Percentiles rank a stretch among this genome's conserved stretches.
These are phyloP conservation scores for Sardinella longiceps DNA, from an alignment of 2,797 vertebrate genomes.

Conservation along the genomic window DNA sequence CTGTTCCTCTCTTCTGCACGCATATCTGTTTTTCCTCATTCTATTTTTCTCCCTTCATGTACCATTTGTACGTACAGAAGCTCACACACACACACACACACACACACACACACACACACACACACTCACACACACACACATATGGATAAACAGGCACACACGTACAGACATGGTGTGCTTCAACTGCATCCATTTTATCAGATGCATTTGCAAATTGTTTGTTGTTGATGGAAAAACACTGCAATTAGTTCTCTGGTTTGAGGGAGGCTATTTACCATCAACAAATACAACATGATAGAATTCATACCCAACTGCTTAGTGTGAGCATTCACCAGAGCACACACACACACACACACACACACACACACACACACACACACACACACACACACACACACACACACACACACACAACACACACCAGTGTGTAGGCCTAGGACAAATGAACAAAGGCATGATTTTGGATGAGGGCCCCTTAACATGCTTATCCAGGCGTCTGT, in stretches of 20 bases:
- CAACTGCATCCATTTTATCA: not conserved
- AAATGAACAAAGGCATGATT: not conserved
- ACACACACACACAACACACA: not conserved
- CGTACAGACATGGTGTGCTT: not conserved
- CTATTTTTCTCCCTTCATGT: not conserved
- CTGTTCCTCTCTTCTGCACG: not conserved
- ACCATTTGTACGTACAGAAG: not conserved
- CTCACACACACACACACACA: not conserved
- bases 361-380: not conserved
- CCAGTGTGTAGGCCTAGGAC: not conserved
- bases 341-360: not conserved
- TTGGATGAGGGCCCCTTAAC: not conserved
- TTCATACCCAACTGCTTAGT: not conserved
- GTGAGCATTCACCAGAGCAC: too few species aligned
- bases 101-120: not conserved
- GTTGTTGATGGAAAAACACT: not conserved
- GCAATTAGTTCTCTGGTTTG: not conserved
- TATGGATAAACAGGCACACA: not conserved
- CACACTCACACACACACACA: not conserved
- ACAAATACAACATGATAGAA: not conserved
- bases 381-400: not conserved
- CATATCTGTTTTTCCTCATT: not conserved
- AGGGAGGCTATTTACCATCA: not conserved
- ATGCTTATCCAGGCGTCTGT: not conserved
- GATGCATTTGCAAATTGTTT: not conserved